phyloP scores from a whole-genome alignment of 2,888 invertebrate genomes.

The Euclidia mi region DNA sequence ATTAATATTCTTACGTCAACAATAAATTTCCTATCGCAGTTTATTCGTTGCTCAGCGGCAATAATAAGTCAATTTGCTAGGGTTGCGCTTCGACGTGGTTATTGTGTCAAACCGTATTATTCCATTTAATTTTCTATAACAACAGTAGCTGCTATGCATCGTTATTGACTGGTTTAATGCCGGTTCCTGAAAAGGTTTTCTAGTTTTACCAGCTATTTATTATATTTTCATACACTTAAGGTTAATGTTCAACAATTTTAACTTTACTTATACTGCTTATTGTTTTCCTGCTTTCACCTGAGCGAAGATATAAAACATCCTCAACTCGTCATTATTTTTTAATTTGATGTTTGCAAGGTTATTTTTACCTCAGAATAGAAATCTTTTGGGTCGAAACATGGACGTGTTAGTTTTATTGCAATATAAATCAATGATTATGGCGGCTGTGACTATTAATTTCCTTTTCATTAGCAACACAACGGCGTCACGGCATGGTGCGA shows the following conservation, averaged over 20 bases:
- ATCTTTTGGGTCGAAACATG: background rate
- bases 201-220: too few relatives aligned
- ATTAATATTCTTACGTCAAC: too few relatives aligned
- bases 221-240: too few relatives aligned
- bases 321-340: too few relatives aligned
- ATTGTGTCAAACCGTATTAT: conserved; percentile 23
- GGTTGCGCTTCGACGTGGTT: conserved; percentile 21
- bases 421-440: conserved; percentile 50
- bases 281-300: too few relatives aligned
- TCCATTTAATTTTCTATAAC: conserved; percentile 15
- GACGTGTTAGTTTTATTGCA: conserved; percentile 6
- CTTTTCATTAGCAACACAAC: conserved; percentile 83
- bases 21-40: conserved; percentile 4
- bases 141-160: conserved; percentile 2
- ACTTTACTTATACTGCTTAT: too few relatives aligned
- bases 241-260: too few relatives aligned
- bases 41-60: conserved; percentile 12
- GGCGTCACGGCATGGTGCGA: conserved; percentile 77
- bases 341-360: too few relatives aligned
- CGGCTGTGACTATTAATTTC: conserved; percentile 83
- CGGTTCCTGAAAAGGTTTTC: background rate
- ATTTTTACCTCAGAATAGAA: background rate
- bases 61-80: conserved; percentile 14
- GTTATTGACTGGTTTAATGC: background rate
- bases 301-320: too few relatives aligned